Percentiles rank a stretch among this genome's conserved stretches.
Evolutionary conservation across 2,113 vertebrate species (phyloP).

Genomic region (Alosa alosa): DNA sequence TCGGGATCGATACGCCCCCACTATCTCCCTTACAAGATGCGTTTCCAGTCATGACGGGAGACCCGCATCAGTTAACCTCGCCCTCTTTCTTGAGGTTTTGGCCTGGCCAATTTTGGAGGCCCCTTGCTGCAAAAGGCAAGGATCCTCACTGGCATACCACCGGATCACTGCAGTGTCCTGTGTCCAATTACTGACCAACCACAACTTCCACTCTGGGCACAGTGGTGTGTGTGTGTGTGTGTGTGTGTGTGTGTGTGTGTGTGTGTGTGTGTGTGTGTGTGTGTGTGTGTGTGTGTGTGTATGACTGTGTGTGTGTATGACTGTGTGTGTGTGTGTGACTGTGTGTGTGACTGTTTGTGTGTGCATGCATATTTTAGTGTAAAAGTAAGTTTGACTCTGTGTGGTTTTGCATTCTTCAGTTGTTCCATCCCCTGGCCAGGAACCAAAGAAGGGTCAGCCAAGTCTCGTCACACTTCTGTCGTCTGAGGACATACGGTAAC

Average conservation of each 20-base stretch:
- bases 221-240: too few relatives aligned
- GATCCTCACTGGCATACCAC: background rate
- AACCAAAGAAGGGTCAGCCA: background rate
- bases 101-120: background rate
- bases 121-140: background rate
- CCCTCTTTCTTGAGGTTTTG: background rate
- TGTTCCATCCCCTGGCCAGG: background rate
- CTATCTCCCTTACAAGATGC: slow-evolving; percentile 26
- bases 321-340: background rate
- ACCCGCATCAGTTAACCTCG: background rate
- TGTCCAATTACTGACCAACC: slow-evolving; percentile 30
- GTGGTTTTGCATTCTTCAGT: background rate
- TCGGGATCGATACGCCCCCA: slow-evolving; percentile 36
- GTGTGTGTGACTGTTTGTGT: background rate
- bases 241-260: too few relatives aligned
- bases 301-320: too few relatives aligned
- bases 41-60: background rate
- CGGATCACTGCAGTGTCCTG: slow-evolving; percentile 6
- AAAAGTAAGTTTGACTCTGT: background rate
- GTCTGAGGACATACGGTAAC: background rate
- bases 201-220: background rate
- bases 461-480: background rate
- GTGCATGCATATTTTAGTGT: background rate
- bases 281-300: background rate
- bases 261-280: background rate